Evolutionary conservation across 1,140 invertebrate genomes (phyloP), one percentile per base, ranked within the genome.

Genomic region (Achroia grisella): DNA sequence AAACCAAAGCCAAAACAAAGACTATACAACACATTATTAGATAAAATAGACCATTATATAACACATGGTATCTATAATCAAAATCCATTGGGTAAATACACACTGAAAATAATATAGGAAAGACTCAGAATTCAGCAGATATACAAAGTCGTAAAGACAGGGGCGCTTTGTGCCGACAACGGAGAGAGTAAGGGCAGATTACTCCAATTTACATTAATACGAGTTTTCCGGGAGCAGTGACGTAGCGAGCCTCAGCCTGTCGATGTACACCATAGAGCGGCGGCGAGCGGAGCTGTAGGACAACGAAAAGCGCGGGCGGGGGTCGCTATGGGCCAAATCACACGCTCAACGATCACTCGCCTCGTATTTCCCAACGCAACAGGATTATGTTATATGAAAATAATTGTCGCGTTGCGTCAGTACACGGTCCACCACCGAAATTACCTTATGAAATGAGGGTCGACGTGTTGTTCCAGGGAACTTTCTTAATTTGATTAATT

Each of bases 361-460:
- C 62, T 64, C 62, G 52, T n/a, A n/a, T n/a, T n/a, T n/a, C n/a
- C n/a, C 61, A 62, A 62, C 62, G 61, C 59, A 46, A 47, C 65
- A 49, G 62, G 63, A 72, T 78, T 75, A 77, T 70, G 69, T 75
- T 76, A 74, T 74, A 73, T 65, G 62, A 57, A 71, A 74, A 76
- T 80, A 76, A 77, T 77, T 71, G 68, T 69, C 61, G 65, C 52
- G 44, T 48, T 49, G 71, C 57, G 66, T 64, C 56, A 60, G 52
- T 62, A 57, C 49, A 64, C 47, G 48, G 61, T 56, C 62, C 52
- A 54, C 44, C 53, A 43, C 36, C 50, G 39, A 60, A 71, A 66
- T 71, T 69, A 67, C 64, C 56, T 58, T 48, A 44, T 58, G 39
- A 64, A 69, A 64, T 60, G 63, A 62, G 56, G 65, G 62, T 58